These are phyloP conservation scores for Bombus waltoni DNA, from an alignment of 1,140 invertebrate genomes.

Conservation along the genomic window DNA sequence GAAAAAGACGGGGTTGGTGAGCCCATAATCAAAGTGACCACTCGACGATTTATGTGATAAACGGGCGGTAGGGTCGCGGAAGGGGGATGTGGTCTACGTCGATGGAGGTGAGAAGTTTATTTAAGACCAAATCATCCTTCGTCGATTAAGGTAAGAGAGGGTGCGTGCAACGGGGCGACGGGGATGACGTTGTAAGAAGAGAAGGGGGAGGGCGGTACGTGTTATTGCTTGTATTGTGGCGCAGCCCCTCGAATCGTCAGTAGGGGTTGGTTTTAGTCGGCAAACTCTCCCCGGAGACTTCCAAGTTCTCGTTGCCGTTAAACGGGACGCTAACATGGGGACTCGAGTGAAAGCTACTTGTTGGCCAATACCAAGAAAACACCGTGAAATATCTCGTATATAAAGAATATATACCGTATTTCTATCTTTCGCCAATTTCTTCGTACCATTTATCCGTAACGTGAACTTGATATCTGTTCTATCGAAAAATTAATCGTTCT, in stretches of 20 bases:
- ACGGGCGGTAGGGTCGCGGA: slow-evolving; percentile 55
- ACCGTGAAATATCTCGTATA: neutral
- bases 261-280: slow-evolving; percentile 75
- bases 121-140: slow-evolving; percentile 79
- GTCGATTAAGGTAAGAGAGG: slow-evolving; percentile 78
- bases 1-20: slow-evolving; percentile 36
- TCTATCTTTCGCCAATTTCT: neutral
- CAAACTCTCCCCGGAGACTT: slow-evolving; percentile 71
- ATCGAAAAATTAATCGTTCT: neutral
- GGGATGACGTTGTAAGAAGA: slow-evolving; percentile 39
- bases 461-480: neutral
- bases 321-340: slow-evolving; percentile 56
- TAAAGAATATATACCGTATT: neutral
- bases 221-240: slow-evolving; percentile 81
- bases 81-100: slow-evolving; percentile 59
- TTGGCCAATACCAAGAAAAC: slow-evolving; percentile 52
- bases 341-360: slow-evolving; percentile 59
- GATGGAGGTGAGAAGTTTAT: slow-evolving; percentile 77
- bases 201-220: slow-evolving; percentile 66
- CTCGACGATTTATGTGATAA: slow-evolving; percentile 72
- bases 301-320: slow-evolving; percentile 62
- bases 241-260: slow-evolving; percentile 68
- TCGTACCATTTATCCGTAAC: neutral
- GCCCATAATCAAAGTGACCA: slow-evolving; percentile 75
- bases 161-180: slow-evolving; percentile 59